phyloP scores from a whole-genome alignment of 2,888 invertebrate species.

The Drosophila silvestris region DNA sequence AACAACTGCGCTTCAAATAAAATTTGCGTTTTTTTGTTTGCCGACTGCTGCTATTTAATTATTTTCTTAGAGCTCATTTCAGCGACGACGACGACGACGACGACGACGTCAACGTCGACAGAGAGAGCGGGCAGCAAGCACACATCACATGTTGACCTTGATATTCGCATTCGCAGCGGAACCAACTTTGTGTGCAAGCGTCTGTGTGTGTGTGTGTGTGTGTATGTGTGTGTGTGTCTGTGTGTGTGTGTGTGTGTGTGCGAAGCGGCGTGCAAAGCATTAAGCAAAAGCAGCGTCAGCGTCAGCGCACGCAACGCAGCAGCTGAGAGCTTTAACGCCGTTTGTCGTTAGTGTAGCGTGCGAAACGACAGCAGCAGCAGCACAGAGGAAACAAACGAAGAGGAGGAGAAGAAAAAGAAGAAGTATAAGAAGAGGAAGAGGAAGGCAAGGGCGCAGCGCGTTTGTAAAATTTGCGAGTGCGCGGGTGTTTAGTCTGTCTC shows the following conservation, averaged over 20 bases:
- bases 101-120: conserved; percentile 5
- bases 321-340: conserved; percentile 58
- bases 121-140: conserved; percentile 36
- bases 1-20: conserved; percentile 75
- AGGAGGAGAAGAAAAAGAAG: conserved; percentile 8
- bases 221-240: neutral
- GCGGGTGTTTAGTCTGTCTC: conserved; percentile 38
- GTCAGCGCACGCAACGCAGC: conserved; percentile 65
- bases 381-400: neutral
- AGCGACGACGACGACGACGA: conserved; percentile 9
- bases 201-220: conserved; percentile 14
- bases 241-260: conserved; percentile 27
- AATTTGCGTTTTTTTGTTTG: conserved; percentile 73
- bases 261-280: conserved; percentile 61
- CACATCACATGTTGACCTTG: conserved; percentile 82
- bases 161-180: conserved; percentile 84
- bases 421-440: conserved; percentile 8
- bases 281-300: conserved; percentile 55
- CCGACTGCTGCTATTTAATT: conserved; percentile 70
- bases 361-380: conserved; percentile 43
- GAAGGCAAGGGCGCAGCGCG: conserved; percentile 55
- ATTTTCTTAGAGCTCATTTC: conserved; percentile 76
- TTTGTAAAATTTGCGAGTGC: conserved; percentile 46
- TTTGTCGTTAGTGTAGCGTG: conserved; percentile 65
- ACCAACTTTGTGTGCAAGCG: conserved; percentile 64